phyloP scores from a whole-genome alignment of 2,797 vertebrate species.

The Rhabdomys pumilio region DNA sequence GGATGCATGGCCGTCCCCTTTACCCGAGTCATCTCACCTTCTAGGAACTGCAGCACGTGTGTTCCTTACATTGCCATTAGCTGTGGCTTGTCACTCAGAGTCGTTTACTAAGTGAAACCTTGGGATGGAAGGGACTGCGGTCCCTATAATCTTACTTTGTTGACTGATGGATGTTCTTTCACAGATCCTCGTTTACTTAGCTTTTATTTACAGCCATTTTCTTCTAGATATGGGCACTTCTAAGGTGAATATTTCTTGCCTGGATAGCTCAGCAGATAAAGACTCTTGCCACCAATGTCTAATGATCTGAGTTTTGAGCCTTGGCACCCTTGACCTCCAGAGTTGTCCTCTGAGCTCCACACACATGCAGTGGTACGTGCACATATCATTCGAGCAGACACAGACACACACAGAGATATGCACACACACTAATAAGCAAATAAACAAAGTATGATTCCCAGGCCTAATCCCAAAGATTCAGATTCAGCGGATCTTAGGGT shows the following conservation, averaged over 20 bases:
- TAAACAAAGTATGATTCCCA: neutral
- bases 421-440: neutral
- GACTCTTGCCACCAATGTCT: neutral
- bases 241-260: neutral
- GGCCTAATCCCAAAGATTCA: neutral
- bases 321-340: neutral
- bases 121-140: neutral
- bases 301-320: neutral
- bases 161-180: neutral
- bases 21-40: neutral
- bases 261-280: neutral
- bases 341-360: neutral
- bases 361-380: too few species aligned
- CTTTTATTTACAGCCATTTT: neutral
- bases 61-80: neutral
- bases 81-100: neutral
- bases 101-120: conserved; percentile 15
- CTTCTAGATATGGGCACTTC: neutral
- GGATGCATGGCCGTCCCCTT: neutral
- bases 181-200: neutral
- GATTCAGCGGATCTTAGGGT: too few species aligned
- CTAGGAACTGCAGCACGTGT: neutral
- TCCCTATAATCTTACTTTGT: conserved; percentile 10
- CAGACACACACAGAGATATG: neutral
- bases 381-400: neutral